Conservation (phyloP, 1,140 invertebrate genomes). For the Drosophila lacteicornis region DNA sequence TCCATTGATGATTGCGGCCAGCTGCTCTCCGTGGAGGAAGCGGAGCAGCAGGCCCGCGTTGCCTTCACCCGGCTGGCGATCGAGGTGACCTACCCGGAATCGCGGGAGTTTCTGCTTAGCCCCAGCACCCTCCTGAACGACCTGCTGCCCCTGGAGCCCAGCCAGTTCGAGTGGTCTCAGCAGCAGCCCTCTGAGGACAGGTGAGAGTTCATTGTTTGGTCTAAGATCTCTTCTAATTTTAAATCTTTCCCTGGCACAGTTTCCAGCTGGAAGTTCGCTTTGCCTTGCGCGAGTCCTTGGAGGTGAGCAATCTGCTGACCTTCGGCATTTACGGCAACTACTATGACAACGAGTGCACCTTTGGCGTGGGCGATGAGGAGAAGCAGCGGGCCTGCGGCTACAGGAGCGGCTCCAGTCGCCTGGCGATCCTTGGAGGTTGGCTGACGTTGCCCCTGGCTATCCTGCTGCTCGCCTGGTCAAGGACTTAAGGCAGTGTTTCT, state of each 20-base stretch:
- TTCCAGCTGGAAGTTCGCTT: conserved; percentile 38
- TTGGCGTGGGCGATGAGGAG: conserved; percentile 13
- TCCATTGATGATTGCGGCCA: conserved; percentile 59
- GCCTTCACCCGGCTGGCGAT: conserved; percentile 55
- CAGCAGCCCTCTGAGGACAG: conserved; percentile 3
- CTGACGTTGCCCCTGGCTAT: not conserved
- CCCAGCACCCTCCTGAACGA: conserved; percentile 60
- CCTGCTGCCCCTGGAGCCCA: conserved; percentile 59
- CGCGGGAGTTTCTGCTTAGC: conserved; percentile 44
- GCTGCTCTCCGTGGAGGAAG: conserved; percentile 10
- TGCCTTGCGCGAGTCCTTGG: conserved; percentile 7
- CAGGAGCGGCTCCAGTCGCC: not conserved
- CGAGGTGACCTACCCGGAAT: conserved; percentile 50
- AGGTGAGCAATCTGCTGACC: conserved; percentile 55
- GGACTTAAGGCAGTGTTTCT: not conserved
- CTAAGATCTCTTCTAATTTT: too few relatives aligned
- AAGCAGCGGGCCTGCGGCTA: conserved; percentile 52
- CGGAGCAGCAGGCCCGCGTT: not conserved
- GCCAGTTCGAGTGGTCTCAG: conserved; percentile 54
- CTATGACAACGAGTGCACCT: conserved; percentile 61
- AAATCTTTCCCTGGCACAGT: conserved; percentile 13
- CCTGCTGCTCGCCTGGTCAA: not conserved
- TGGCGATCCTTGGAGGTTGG: not conserved
- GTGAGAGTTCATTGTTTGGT: conserved; percentile 17
- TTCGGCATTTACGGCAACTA: conserved; percentile 79